A percentile compares a stretch with the other conserved stretches of the same genome.
Evolutionary conservation across 2,113 vertebrate species (phyloP).

Genomic region (Turnix velox): DNA sequence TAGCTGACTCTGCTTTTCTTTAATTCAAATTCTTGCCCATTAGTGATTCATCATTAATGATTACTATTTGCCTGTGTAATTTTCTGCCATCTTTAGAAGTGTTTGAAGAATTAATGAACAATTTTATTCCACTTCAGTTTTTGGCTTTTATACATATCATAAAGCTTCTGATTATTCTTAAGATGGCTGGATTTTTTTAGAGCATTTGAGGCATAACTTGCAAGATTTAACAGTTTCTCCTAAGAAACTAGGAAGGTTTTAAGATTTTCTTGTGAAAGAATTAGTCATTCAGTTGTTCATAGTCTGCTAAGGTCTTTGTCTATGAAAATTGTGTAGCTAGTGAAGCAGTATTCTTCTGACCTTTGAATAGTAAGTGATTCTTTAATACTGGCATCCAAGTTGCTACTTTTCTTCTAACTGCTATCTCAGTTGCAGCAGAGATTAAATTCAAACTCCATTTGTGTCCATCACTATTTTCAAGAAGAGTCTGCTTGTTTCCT

Average conservation of each 20-base stretch:
- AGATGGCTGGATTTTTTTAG: background rate
- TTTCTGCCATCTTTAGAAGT: background rate
- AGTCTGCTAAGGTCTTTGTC: background rate
- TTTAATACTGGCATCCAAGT: background rate
- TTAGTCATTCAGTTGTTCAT: background rate
- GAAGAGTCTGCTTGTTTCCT: background rate
- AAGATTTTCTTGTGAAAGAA: background rate
- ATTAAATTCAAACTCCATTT: background rate
- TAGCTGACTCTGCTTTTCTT: constrained; percentile 4
- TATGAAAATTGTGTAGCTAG: background rate
- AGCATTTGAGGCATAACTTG: background rate
- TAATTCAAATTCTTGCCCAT: background rate
- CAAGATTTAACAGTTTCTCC: background rate
- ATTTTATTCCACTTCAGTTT: background rate
- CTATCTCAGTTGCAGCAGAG: background rate
- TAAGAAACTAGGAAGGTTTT: background rate
- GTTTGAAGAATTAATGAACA: constrained; percentile 24
- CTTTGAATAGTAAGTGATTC: background rate
- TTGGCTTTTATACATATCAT: background rate
- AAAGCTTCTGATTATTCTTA: too few species aligned
- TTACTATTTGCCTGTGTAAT: background rate
- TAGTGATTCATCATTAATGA: constrained; percentile 5
- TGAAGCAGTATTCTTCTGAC: background rate
- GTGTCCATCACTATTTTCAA: background rate
- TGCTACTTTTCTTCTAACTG: background rate